A percentile compares a stretch with the other conserved stretches of the same genome.
phyloP scores from a whole-genome alignment of 2,888 invertebrate species.

The Phyllotreta striolata region DNA sequence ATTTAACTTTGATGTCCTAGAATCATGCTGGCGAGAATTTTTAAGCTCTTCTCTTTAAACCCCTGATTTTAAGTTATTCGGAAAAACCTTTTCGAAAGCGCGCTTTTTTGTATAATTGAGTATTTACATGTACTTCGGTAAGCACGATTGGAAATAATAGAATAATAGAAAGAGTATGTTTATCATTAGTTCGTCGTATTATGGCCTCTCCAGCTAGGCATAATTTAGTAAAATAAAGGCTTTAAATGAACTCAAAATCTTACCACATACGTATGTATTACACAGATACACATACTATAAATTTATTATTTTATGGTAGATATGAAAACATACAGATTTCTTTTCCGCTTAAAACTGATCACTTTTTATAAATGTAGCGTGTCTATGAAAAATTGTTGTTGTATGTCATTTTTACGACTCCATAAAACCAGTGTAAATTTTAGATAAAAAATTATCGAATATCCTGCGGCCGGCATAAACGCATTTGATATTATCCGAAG shows the following conservation, averaged over 20 bases:
- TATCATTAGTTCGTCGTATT: no score
- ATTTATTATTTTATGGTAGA: neutral
- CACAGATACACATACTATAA: no score
- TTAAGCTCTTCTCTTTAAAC: conserved; percentile 6
- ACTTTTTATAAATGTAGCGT: conserved; percentile 7
- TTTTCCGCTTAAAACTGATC: conserved; percentile 7
- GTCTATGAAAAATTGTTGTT: conserved; percentile 17
- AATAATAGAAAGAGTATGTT: no score
- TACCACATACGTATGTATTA: conserved; percentile 1
- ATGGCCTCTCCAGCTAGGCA: no score
- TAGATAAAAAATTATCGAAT: conserved; percentile 13
- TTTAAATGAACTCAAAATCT: neutral
- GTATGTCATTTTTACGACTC: conserved; percentile 9
- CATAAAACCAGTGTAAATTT: conserved; percentile 17
- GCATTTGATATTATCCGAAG: neutral
- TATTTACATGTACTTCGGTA: no score
- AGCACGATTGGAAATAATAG: no score
- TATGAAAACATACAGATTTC: conserved; percentile 12
- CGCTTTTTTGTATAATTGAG: no score
- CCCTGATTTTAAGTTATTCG: no score
- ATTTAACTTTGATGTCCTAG: conserved; percentile 6
- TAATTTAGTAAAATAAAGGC: no score
- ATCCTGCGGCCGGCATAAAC: conserved; percentile 2
- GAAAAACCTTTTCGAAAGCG: no score
- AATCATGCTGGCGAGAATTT: conserved; percentile 11